Base-by-base conservation (phyloP, 2,888 invertebrate genomes). In the Drosophila tripunctata region DNA sequence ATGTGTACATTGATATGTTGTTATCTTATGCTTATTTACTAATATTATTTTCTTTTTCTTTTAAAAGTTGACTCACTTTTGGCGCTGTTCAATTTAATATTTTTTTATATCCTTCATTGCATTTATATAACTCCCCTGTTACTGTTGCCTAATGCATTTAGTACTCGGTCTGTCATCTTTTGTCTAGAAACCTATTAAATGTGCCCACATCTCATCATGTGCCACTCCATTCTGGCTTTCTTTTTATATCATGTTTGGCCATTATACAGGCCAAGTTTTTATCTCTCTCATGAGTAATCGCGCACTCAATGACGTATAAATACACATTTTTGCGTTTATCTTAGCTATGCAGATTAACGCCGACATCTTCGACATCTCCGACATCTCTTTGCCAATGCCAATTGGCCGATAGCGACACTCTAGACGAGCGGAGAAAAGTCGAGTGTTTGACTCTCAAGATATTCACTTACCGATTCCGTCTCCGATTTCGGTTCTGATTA, bases 241-340 rank as follows among this genome's bases (percentile, higher is more conserved):
- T 19, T 47, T 10, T 27, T 7, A 17, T 30, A 38, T 22, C 40
- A 50, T 35, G n/a, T 41, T 30, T 73, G 68, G 54, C 60, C 73
- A 70, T 70, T 70, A 73, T 35, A 45, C 40, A 38, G 57, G 41
- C 67, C 67, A 72, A 69, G 61, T 68, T 74, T 67, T 63, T 75
- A 70, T 75, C 78, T 41, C 55, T 57, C 60, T 75, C 67, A 61
- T 75, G 67, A 73, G 68, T 71, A 56, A 73, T 74, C 51, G 57
- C 44, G 35, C 12, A 63, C 43, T 57, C 63, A 74, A 71, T 74
- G 69, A 56, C 19, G 63, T 35, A 36, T 62, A 57, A 57, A 57
- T 14, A 57, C 31, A 30, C 30, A 57, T 35, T 63, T 63, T 63
- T 63, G 52, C 38, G 35, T 33, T 17, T 57, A 44, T 54, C 70